phyloP scores from a whole-genome alignment of 2,888 invertebrate genomes.

The Rosalia funebris region DNA sequence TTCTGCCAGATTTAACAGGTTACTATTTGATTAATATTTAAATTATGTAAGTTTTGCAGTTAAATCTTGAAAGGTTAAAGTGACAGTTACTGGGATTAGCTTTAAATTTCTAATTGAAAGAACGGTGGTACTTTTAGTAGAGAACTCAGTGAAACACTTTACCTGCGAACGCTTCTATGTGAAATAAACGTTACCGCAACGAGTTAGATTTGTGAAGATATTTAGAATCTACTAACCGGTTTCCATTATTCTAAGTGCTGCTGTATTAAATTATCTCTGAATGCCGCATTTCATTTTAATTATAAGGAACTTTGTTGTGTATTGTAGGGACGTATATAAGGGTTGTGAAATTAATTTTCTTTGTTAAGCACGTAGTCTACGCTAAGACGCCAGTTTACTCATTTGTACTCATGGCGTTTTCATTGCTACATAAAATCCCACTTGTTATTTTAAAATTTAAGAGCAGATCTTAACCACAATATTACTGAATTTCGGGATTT shows the following conservation, averaged over 20 bases:
- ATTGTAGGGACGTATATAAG: slow-evolving; percentile 42
- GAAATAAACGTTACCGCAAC: slow-evolving; percentile 10
- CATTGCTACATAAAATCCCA: slow-evolving; percentile 1
- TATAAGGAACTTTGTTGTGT: slow-evolving; percentile 43
- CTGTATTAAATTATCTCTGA: slow-evolving; percentile 55
- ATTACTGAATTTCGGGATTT: too few species aligned
- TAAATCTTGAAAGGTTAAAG: too few species aligned
- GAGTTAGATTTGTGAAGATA: slow-evolving; percentile 11
- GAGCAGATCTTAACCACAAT: too few species aligned
- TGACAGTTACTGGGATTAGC: too few species aligned
- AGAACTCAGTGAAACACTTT: too few species aligned
- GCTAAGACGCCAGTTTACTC: slow-evolving; percentile 8
- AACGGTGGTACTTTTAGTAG: too few species aligned
- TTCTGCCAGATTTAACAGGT: too few species aligned
- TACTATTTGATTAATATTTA: too few species aligned
- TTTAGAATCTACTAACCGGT: slow-evolving; percentile 22
- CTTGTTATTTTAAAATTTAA: too few species aligned
- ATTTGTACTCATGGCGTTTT: slow-evolving; percentile 11
- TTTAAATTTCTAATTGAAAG: too few species aligned
- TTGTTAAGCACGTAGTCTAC: slow-evolving; percentile 31
- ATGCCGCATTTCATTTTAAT: slow-evolving; percentile 55
- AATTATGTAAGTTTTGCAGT: too few species aligned
- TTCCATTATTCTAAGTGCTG: slow-evolving; percentile 57
- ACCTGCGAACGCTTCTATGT: neutral
- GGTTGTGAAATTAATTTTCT: slow-evolving; percentile 49